A percentile compares a stretch with the other conserved stretches of the same genome.
phyloP scores from a whole-genome alignment of 2,113 vertebrate species.

The Reinhardtius hippoglossoides region DNA sequence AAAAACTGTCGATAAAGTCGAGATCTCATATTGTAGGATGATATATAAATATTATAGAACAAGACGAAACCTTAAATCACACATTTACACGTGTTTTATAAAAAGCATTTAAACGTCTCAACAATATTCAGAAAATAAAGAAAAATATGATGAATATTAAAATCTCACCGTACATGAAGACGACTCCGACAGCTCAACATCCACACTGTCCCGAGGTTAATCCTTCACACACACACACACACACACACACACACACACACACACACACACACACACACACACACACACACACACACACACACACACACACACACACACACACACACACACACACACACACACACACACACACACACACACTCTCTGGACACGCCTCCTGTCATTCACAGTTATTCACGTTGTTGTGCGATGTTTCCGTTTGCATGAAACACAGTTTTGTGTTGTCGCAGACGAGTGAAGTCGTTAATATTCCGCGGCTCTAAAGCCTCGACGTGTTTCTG shows the following conservation, averaged over 20 bases:
- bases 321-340: too few species aligned
- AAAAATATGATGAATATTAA: background rate
- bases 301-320: background rate
- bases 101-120: background rate
- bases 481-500: background rate
- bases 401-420: background rate
- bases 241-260: constrained; percentile 24
- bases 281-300: background rate
- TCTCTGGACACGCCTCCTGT: constrained; percentile 15
- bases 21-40: too few species aligned
- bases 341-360: background rate
- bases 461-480: background rate
- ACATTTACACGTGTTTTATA: too few species aligned
- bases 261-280: constrained; percentile 18
- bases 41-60: background rate
- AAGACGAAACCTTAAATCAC: background rate
- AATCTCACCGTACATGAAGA: constrained; percentile 71
- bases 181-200: constrained; percentile 41
- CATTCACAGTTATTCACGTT: background rate
- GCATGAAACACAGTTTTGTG: background rate
- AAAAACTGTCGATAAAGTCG: too few species aligned
- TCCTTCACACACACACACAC: constrained; percentile 32
- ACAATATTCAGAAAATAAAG: background rate
- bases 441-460: background rate
- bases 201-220: constrained; percentile 43